Base-by-base conservation (phyloP, 2,888 invertebrate genomes). In the Tetrapedia diversipes region DNA sequence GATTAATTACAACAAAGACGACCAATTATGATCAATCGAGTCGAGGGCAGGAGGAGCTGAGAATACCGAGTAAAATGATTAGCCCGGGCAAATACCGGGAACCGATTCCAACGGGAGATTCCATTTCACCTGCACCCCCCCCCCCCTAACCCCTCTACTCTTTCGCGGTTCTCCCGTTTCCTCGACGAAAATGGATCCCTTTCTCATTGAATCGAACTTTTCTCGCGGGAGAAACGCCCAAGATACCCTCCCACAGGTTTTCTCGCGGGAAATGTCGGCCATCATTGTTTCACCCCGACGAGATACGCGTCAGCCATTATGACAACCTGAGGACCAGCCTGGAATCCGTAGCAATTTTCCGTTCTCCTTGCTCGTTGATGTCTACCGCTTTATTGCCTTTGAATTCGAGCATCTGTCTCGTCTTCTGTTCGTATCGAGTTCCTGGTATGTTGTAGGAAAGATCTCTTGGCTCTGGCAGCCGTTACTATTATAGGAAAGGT, bases 241-340 rank as follows among this genome's bases (percentile, higher is more conserved):
- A 56, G 56, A 77, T 57, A 70, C 67, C 75, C 75, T n/a, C n/a
- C n/a, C n/a, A n/a, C n/a, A n/a, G 56, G 41, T 63, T 56, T 24
- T 56, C 75, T 29, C 73, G 51, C 57, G 59, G 51, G 59, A 49
- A 57, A 22, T 34, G 19, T 27, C 34, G 32, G n/a, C 29, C n/a
- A 27, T 14, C 29, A 74, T 84, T 83, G 81, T 83, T 60, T 54
- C 59, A 49, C 29, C 24, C n/a, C 29, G 19, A 57, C 56, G 57
- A 79, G 79, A 80, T 77, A 79, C 76, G 63, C 75, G 80, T 77
- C 82, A 75, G 76, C 77, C 53, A 83, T 86, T 84, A 82, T 84
- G 65, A 73, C 57, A 45, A 7, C 4, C n/a, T 7, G 49, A 77
- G 64, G 77, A 60, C 47, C 70, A 73, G 74, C 76, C 59, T 64